phyloP scores from a whole-genome alignment of 2,888 invertebrate genomes.

The Cerastis rubricosa region DNA sequence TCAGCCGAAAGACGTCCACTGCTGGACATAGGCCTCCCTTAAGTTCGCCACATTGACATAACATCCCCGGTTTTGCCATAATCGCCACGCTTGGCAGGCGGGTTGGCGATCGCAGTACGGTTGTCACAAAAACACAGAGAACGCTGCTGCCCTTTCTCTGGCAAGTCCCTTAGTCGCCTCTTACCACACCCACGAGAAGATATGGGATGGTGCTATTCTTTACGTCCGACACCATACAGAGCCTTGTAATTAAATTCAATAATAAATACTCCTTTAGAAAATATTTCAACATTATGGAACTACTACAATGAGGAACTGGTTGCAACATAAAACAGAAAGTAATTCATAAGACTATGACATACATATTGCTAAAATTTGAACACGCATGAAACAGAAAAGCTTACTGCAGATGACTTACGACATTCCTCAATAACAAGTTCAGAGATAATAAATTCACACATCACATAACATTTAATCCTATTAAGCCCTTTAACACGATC shows the following conservation, averaged over 20 bases:
- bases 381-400: slow-evolving; percentile 7
- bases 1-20: no score
- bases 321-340: background rate
- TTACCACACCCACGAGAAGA: no score
- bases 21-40: no score
- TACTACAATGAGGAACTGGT: slow-evolving; percentile 1
- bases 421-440: slow-evolving; percentile 13
- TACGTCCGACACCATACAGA: no score
- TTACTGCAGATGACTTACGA: slow-evolving; percentile 30
- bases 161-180: no score
- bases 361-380: background rate
- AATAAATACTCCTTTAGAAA: slow-evolving; percentile 10
- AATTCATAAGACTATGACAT: background rate
- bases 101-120: no score
- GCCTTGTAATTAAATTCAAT: background rate
- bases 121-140: no score
- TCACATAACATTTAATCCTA: slow-evolving; percentile 22
- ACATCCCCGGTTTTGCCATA: no score
- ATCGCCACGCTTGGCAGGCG: no score
- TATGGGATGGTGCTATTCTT: no score
- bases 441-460: slow-evolving; percentile 29
- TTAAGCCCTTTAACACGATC: slow-evolving; percentile 28
- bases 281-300: slow-evolving; percentile 25
- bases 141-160: no score
- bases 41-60: no score